Evolutionary conservation across 2,888 invertebrate genomes (phyloP), one percentile per base, ranked within the genome.

Genomic region (Cephus pulcher): DNA sequence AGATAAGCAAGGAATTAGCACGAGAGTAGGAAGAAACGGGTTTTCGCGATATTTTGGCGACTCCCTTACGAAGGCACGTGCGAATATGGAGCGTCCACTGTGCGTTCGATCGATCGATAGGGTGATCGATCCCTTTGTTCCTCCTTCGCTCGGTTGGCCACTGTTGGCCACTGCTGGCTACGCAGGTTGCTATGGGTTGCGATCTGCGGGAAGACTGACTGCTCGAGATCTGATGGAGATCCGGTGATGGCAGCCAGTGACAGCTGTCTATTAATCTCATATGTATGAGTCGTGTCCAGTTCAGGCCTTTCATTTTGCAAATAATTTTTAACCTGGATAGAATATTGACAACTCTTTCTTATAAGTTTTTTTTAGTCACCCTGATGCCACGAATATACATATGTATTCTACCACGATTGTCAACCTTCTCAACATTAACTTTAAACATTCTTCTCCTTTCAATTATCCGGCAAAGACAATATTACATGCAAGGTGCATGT

Each of bases 181-280:
- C 87, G 85, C 87, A 86, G 88, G 84, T 85, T 87, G 88, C 86
- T 85, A 85, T 87, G 85, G 88, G 85, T 85, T 87, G 88, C 86
- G 85, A 86, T 87, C 89, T 86, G 85, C 87, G 84, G 83, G 85
- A 84, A 88, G 89, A 89, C 89, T 89, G 89, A 81, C 84, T 84
- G 84, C 82, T 84, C 83, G 84, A 83, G 86, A 88, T 88, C 84
- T 86, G 84, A 85, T 83, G 84, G 83, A 84, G 84, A 82, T 79
- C 78, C 74, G 34, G 74, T 56, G 56, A 56, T 34, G 74, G 74
- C 78, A 40, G 80, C 85, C 81, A 85, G 84, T 86, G 84, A 85
- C 88, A 87, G 85, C 86, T 85, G 86, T 88, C 87, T 88, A 86
- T 87, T 88, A 86, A 88, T 86, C 87, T 86, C 85, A 81, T 86